A percentile compares a stretch with the other conserved stretches of the same genome.
phyloP scores from a whole-genome alignment of 2,113 vertebrate genomes.

The Brachypteracias leptosomus region DNA sequence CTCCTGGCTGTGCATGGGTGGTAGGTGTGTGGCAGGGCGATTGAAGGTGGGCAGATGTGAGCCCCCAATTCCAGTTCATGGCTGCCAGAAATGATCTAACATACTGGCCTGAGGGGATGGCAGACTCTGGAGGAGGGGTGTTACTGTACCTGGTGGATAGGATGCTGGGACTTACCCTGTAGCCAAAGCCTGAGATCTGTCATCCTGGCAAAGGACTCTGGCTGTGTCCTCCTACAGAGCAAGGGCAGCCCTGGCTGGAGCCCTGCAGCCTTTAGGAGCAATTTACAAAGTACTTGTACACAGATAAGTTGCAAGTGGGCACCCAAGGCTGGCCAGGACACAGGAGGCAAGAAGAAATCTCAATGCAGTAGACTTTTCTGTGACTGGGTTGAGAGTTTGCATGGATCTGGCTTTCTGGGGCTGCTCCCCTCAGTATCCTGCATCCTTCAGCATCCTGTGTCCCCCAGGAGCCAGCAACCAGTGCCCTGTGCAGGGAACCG shows the following conservation, averaged over 20 bases:
- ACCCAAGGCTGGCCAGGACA: neutral
- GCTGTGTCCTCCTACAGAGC: neutral
- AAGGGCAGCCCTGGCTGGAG: neutral
- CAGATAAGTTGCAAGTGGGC: neutral
- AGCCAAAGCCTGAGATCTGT: neutral
- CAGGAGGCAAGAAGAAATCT: neutral
- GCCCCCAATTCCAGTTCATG: accelerated
- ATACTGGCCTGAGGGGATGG: neutral
- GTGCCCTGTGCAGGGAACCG: neutral
- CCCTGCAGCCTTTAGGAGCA: neutral
- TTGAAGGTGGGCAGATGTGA: neutral
- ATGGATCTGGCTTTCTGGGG: neutral
- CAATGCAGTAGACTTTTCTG: neutral
- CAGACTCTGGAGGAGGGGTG: neutral
- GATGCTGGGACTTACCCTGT: neutral
- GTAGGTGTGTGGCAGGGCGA: accelerated
- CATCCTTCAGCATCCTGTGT: neutral
- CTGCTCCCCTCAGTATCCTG: neutral
- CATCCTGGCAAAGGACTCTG: accelerated
- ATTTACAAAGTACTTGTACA: neutral
- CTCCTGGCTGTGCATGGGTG: neutral
- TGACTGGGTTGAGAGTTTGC: neutral
- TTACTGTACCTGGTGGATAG: accelerated
- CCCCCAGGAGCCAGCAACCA: neutral
- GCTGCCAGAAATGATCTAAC: neutral